These are phyloP conservation scores for Tortrix viridana DNA, from an alignment of 2,888 invertebrate species.

Conservation along the genomic window DNA sequence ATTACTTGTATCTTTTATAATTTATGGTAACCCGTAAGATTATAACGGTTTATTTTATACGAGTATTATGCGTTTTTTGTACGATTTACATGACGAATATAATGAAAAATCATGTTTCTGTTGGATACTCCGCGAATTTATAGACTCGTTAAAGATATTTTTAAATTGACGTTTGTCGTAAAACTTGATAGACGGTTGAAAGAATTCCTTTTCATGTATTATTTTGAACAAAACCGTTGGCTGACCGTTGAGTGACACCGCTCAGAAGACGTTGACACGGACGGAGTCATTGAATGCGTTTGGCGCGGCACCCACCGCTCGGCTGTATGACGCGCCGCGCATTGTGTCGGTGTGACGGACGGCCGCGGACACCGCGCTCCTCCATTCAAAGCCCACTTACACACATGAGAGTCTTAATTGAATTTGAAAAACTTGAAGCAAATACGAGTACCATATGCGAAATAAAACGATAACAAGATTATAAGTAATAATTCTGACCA, in stretches of 20 bases:
- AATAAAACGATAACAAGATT: background rate
- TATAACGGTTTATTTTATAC: conserved; percentile 41
- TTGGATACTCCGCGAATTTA: conserved; percentile 31
- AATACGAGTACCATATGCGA: background rate
- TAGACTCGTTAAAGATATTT: conserved; percentile 39
- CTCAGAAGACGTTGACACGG: conserved; percentile 57
- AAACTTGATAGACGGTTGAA: conserved; percentile 58
- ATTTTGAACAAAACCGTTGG: conserved; percentile 64
- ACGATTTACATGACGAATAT: conserved; percentile 8
- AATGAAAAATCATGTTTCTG: conserved; percentile 12
- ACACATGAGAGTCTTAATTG: conserved; percentile 42
- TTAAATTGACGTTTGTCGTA: conserved; percentile 59
- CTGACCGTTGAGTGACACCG: conserved; percentile 78
- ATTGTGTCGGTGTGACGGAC: conserved; percentile 50
- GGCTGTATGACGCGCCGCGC: conserved; percentile 62
- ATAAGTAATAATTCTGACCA: background rate
- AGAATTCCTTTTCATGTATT: conserved; percentile 56
- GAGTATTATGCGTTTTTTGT: conserved; percentile 18
- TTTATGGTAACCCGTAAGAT: conserved; percentile 39
- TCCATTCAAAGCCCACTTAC: conserved; percentile 41
- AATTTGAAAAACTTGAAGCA: conserved; percentile 34
- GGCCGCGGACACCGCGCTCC: conserved; percentile 26
- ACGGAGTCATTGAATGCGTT: conserved; percentile 61
- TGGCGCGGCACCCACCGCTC: conserved; percentile 58
- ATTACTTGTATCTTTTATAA: conserved; percentile 35